Base-by-base conservation (phyloP, 1,140 invertebrate species). In the Druon quercuslanigerum region DNA sequence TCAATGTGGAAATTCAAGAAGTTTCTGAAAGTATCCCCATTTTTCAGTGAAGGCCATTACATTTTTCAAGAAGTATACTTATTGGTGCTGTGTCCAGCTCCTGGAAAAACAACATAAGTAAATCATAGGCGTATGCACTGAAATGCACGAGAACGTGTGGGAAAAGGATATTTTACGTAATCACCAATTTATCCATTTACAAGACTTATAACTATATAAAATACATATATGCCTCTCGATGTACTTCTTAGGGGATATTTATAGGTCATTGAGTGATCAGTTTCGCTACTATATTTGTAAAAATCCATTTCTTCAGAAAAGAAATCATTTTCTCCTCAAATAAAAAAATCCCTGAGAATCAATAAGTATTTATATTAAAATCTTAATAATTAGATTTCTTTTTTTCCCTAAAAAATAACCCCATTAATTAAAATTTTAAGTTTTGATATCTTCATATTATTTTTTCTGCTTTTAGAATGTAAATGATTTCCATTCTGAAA, bases 231-330 rank as follows among this genome's bases (percentile, higher is more conserved):
- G 33, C 25, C 60, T 66, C 60, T 66, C 60, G 40, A 66, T 66
- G 60, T 66, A 40, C 40, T 66, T 66, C 60, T 66, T 66, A 66
- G 33, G 33, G 40, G 60, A 25, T 66, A 46, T 46, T 46, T 46
- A 11, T 46, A 66, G 60, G 25, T 40, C 14, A 66, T n/a, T 33
- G 60, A 66, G 33, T 40, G 60, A 46, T 66, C 33, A 33, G 25
- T 66, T 66, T 66, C 33, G 33, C 60, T 66, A 25, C 46, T 66
- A 66, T n/a, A 66, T 66, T 66, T 66, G 33, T 66, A 40, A 66
- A 33, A 7, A 66, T 46, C 25, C 60, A 16, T 66, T 66, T 66
- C 60, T 46, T 25, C 25, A 66, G 60, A 66, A 40, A 25, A 66
- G 5, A 33, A 66, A 16, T 16, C 5, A 16, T 46, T 46, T 11